These are phyloP conservation scores for Crepidodera aurea DNA, from an alignment of 2,888 invertebrate genomes.

Conservation along the genomic window DNA sequence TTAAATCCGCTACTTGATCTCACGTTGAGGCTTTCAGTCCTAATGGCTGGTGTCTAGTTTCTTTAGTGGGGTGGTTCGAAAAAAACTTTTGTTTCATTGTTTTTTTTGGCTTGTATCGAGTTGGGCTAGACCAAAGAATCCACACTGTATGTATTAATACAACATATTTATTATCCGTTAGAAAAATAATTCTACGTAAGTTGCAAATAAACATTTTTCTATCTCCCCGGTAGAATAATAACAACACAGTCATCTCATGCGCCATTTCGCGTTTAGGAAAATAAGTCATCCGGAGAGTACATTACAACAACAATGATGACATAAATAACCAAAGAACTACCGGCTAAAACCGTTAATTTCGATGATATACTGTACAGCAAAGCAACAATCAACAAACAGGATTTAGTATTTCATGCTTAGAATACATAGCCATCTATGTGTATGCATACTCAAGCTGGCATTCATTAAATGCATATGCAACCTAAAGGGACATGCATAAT, in stretches of 20 bases:
- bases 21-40: too few relatives aligned
- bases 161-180: too few relatives aligned
- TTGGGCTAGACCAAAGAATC: too few relatives aligned
- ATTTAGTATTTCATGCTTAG: slow-evolving; percentile 32
- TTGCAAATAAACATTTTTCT: too few relatives aligned
- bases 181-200: too few relatives aligned
- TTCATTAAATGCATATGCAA: slow-evolving; percentile 43
- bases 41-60: too few relatives aligned
- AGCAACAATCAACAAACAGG: slow-evolving; percentile 30
- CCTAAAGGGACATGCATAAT: slow-evolving; percentile 42
- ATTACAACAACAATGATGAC: slow-evolving; percentile 10
- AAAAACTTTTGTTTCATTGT: too few relatives aligned
- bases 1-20: too few relatives aligned
- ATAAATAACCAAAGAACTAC: slow-evolving; percentile 28
- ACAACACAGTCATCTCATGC: not conserved
- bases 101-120: too few relatives aligned
- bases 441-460: slow-evolving; percentile 34
- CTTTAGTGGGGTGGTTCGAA: too few relatives aligned
- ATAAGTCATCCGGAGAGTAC: not conserved
- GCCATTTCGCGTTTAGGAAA: not conserved
- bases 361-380: slow-evolving; percentile 25
- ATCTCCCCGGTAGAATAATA: too few relatives aligned
- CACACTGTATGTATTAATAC: too few relatives aligned
- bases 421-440: slow-evolving; percentile 24
- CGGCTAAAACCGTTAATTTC: slow-evolving; percentile 22